phyloP scores from a whole-genome alignment of 2,797 vertebrate genomes.

The Hydrophis major region DNA sequence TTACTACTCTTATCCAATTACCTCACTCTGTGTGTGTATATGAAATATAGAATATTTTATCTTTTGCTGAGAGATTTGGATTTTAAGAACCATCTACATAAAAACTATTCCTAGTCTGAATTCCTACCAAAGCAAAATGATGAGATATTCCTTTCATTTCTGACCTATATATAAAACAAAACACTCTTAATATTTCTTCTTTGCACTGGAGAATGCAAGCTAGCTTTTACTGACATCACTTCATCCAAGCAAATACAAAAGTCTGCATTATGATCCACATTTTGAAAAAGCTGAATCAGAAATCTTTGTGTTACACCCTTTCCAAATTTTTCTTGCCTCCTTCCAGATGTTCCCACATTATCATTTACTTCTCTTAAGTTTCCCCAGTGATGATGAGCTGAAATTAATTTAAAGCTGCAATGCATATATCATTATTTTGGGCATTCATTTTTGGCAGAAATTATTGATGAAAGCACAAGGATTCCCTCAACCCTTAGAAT shows the following conservation, averaged over 20 bases:
- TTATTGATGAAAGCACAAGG: background rate
- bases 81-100: background rate
- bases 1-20: background rate
- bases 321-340: background rate
- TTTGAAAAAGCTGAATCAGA: background rate
- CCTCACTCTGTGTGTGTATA: background rate
- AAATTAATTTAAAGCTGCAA: background rate
- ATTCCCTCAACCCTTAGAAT: constrained; percentile 1
- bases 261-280: background rate
- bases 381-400: background rate
- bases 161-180: background rate
- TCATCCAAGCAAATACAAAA: background rate
- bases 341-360: background rate
- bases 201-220: background rate
- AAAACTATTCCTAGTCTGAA: background rate
- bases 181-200: background rate
- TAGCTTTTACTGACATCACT: background rate
- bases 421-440: background rate
- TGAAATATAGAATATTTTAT: background rate
- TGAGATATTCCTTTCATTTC: background rate
- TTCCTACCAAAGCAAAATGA: background rate
- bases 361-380: background rate
- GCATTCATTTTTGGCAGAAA: constrained; percentile 10
- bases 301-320: background rate
- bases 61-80: background rate